Base-by-base conservation (phyloP, 2,797 vertebrate species). In the Molossus molossus region DNA sequence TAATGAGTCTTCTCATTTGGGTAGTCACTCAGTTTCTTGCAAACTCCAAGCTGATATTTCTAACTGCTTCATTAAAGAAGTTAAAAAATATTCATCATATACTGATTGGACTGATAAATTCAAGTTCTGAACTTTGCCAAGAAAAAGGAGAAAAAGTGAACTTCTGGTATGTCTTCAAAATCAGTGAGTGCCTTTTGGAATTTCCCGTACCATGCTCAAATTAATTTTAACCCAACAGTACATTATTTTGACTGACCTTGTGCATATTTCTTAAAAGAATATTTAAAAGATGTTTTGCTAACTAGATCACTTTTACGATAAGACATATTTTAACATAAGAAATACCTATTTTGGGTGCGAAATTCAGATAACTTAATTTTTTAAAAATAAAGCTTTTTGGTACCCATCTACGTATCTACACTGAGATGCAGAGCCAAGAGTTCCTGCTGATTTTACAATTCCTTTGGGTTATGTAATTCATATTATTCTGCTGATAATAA, bases 401-500 rank as follows among this genome's bases (percentile, higher is more conserved):
- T 96, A 67, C 37, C 62, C 48, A 64, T 93, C 9, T 95, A 95
- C 27, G 3, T 90, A 37, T 85, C 89, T 69, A 69, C 11, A 85
- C 53, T 64, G 57, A 90, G 57, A 55, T 69, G 21, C 12, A 82
- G 87, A 95, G 60, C 0, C 97, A 95, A 87, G 94, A 97, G 73
- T 62, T 93, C 73, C 58, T 94, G 76, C 87, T 98, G 79, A 90
- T 91, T 98, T 96, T 86, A 96, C 77, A 95, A 84, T 97, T 95
- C 87, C 57, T 96, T 72, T 94, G 65, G 88, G 3, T 13, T 97
- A 90, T 95, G 83, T 83, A 94, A 94, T 96, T 82, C 91, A 87
- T 95, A 90, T 95, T 97, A 97, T 97, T 98, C 92, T 97, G 40
- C 77, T 97, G 96, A 97, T 98, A 98, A 98, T 94, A 97, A 96